Base-by-base conservation (phyloP, 2,797 vertebrate genomes). In the Notolabrus celidotus region DNA sequence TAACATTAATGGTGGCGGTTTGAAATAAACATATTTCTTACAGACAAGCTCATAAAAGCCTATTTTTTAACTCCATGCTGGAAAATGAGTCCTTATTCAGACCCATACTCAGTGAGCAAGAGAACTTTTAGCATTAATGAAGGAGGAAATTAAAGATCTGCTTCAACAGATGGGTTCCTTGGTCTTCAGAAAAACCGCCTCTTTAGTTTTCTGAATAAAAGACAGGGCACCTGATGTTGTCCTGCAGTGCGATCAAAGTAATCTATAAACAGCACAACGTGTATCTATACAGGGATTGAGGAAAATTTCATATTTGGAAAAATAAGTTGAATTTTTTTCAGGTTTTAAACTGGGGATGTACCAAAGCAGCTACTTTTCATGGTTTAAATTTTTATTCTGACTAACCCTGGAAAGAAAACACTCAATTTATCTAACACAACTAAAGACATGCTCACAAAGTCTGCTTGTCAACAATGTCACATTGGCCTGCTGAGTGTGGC, bases 1-100 rank as follows among this genome's bases (percentile, higher is more conserved):
- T 33, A 38, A 62, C 19, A 27, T 56, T 71, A 74, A 84, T 54
- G 39, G 22, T 60, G 57, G 58, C 23, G 49, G 69, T 71, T 73
- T 82, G 66, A 78, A 76, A 71, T 71, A 45, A 69, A 77, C 27
- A 20, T n/a, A 66, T 74, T 77, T 82, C 63, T 82, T 56, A 36
- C 43, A 56, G 70, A 71, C 36, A 41, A 54, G 27, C 60, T 59
- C 43, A 15, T 59, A 58, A 63, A 55, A 64, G 5, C 9, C 7
- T 47, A 5, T 46, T 59, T 61, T 50, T 52, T 46, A 15, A 56
- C 57, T 36, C 23, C 11, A 31, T 25, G 20, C 10, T 38, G 67
- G 57, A 72, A 67, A 81, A 71, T 59, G n/a, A 50, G 27, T 29
- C n/a, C 31, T 70, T 61, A 78, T 80, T 76, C 58, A 50, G 31